Evolutionary conservation across 1,140 invertebrate species (phyloP).

Genomic region (Lucilia sericata): DNA sequence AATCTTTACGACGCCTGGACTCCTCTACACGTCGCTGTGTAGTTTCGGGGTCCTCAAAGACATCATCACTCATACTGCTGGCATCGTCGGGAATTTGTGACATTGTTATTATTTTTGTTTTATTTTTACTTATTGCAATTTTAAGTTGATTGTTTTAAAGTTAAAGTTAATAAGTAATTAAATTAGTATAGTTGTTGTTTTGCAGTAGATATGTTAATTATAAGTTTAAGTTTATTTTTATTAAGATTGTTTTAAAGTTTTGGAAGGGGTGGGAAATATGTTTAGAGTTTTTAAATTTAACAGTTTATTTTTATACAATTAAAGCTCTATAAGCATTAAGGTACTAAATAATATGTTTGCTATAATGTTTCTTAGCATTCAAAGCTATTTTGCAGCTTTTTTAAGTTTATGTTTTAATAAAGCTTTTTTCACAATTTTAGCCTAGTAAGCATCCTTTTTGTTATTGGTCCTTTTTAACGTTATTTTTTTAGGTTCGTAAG

Average conservation of each 20-base stretch:
- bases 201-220: not conserved
- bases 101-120: constrained; percentile 1
- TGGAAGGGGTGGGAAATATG: not conserved
- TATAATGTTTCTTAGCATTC: not conserved
- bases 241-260: constrained; percentile 8
- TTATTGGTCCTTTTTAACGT: constrained; percentile 23
- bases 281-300: not conserved
- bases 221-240: constrained; percentile 14
- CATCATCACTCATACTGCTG: constrained; percentile 84
- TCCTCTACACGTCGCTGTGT: constrained; percentile 63
- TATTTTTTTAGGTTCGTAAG: not conserved
- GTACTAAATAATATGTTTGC: not conserved
- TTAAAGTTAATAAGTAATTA: not conserved
- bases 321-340: constrained; percentile 13
- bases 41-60: constrained; percentile 75
- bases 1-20: constrained; percentile 62
- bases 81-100: constrained; percentile 58
- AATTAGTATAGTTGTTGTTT: not conserved
- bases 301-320: not conserved
- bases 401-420: not conserved
- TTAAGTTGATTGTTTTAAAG: constrained; percentile 19
- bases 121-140: not conserved
- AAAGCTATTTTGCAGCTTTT: not conserved
- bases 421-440: not conserved
- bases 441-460: constrained; percentile 2